Conservation (phyloP, 1,140 invertebrate species). For the Bemisia tabaci region DNA sequence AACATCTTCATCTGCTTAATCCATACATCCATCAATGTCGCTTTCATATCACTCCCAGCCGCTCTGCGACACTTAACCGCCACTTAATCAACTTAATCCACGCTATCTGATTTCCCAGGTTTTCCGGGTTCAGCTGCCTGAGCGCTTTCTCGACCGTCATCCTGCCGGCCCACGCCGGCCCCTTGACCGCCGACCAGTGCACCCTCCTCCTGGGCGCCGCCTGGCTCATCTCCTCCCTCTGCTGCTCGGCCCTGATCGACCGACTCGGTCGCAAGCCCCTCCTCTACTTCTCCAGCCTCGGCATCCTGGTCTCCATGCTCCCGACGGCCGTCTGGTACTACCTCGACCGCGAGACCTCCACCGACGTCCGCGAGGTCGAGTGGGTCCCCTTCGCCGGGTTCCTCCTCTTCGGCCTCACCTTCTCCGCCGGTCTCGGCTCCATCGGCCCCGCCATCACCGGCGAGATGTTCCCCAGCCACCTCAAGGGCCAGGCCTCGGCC, state of each 20-base stretch:
- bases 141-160: slow-evolving; percentile 4
- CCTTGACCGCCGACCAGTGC: not conserved
- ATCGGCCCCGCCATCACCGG: slow-evolving; percentile 68
- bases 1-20: too few species aligned
- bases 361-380: slow-evolving; percentile 34
- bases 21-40: too few species aligned
- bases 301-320: slow-evolving; percentile 46
- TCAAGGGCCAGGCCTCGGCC: slow-evolving; percentile 59
- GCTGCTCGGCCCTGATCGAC: slow-evolving; percentile 36
- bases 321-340: slow-evolving; percentile 49
- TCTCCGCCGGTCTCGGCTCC: slow-evolving; percentile 61
- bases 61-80: too few species aligned
- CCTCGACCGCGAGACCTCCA: slow-evolving; percentile 33
- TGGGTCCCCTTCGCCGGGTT: slow-evolving; percentile 58
- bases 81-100: too few species aligned
- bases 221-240: slow-evolving; percentile 12
- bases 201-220: not conserved
- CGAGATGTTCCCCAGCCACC: slow-evolving; percentile 54
- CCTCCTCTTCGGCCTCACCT: slow-evolving; percentile 59
- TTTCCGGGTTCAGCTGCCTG: not conserved
- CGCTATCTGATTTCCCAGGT: too few species aligned
- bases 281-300: slow-evolving; percentile 44
- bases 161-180: not conserved
- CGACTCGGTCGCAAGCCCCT: slow-evolving; percentile 55
- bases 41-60: too few species aligned